Evolutionary conservation across 92 coral and sea anemone species (phyloP), one percentile per base, ranked within the genome.

Genomic region (Zoanthus sansibaricus): DNA sequence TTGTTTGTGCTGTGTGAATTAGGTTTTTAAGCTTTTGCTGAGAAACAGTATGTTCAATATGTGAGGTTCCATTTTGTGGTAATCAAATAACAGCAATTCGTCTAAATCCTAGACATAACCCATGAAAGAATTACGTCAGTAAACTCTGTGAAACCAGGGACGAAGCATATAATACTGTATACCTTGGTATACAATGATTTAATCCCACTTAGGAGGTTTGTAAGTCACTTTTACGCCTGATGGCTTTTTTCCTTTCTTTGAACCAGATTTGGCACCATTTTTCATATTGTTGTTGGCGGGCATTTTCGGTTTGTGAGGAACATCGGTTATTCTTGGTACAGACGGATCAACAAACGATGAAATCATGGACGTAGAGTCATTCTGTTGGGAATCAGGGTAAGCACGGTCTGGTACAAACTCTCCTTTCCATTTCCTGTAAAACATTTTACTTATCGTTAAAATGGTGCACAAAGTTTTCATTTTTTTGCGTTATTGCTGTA

Each of bases 131-230:
- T 7, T 49, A 49, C 12, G 55, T 49, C 7, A 49, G 12, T 5
- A 11, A 7, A 49, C 9, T 49, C 7, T 7, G 1, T 49, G 55
- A 49, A 49, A 49, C 12, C 9, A 49, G 55, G 10, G 12, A 49
- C 12, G 9, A 11, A 3, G 17, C 9, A 7, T 42, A 49, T 14
- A 9, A 10, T 30, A 12, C 16, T 46, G 15, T 62, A 13, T 20
- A 80, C 74, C 75, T 80, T 18, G 16, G 44, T 79, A 56, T 25
- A 20, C 30, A 20, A 25, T 72, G 18, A 49, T 8, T 52, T 84
- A 95, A 66, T 95, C 98, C 98, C 98, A 95, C 79, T 95, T 93
- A 5, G 98, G 98, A 17, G 98, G 98, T 86, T 95, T 95, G 78
- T 95, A 95, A 20, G 98, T 95, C 14, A 95, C 93, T 83, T 95